These are phyloP conservation scores for Chromis chromis DNA, from an alignment of 2,797 vertebrate species.

Conservation along the genomic window DNA sequence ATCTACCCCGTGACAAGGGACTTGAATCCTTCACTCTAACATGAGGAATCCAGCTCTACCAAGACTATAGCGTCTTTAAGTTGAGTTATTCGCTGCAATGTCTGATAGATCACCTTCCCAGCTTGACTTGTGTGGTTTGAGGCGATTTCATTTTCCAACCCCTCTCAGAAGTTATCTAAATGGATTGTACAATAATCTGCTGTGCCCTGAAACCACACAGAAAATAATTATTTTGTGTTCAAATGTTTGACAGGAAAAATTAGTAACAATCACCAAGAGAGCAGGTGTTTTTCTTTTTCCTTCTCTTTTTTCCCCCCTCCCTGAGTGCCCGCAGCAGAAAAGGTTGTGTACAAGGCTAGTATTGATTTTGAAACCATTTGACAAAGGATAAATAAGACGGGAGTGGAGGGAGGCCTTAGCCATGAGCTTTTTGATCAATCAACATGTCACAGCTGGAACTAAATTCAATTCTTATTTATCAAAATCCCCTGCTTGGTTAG, in stretches of 20 bases:
- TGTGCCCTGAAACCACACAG: slow-evolving; percentile 86
- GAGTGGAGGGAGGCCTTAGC: slow-evolving; percentile 93
- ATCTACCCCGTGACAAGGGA: slow-evolving; percentile 22
- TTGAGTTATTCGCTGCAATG: slow-evolving; percentile 74
- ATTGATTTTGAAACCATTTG: slow-evolving; percentile 98
- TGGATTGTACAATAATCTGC: slow-evolving; percentile 89
- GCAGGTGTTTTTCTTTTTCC: slow-evolving; percentile 87
- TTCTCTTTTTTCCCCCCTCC: slow-evolving; percentile 30
- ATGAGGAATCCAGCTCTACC: slow-evolving; percentile 49
- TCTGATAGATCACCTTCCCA: slow-evolving; percentile 82
- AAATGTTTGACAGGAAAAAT: slow-evolving; percentile 94
- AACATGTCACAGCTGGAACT: slow-evolving; percentile 95
- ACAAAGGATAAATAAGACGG: slow-evolving; percentile 96
- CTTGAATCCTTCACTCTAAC: slow-evolving; percentile 33
- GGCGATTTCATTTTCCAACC: slow-evolving; percentile 84
- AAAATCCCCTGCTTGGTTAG: slow-evolving; percentile 91
- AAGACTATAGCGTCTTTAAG: slow-evolving; percentile 72
- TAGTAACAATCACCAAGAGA: slow-evolving; percentile 89
- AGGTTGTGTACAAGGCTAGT: slow-evolving; percentile 89
- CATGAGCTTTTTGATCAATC: slow-evolving; percentile 99
- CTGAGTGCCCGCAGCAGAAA: slow-evolving; percentile 87
- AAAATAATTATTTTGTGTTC: slow-evolving; percentile 89
- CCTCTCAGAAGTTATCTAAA: slow-evolving; percentile 86
- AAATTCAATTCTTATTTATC: slow-evolving; percentile 99
- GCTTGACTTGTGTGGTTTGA: slow-evolving; percentile 81